Base-by-base conservation (phyloP, 2,888 invertebrate species). In the Eudasyphora cyanicolor region DNA sequence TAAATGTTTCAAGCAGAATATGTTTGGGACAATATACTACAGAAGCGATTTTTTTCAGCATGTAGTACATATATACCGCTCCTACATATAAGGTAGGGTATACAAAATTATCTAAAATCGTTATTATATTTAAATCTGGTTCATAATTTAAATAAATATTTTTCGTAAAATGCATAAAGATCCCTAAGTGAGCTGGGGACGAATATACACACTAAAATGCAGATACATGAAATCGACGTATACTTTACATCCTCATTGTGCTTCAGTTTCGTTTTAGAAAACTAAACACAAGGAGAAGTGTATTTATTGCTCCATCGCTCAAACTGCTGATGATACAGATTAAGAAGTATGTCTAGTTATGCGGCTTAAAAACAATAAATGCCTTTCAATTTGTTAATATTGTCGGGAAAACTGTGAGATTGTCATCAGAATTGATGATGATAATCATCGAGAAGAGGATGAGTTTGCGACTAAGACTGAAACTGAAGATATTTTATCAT, bases 341-440 rank as follows among this genome's bases (percentile, higher is more conserved):
- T 49, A 73, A 12, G n/a, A 42, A 21, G 19, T n/a, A 57, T 38
- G n/a, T n/a, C 12, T 38, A 38, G 57, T 0, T 38, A 4, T 42
- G 57, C 21, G 35, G 57, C 29, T 71, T 17, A 21, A 51, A 51
- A 51, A 57, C 45, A 73, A 57, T n/a, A 27, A 73, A 73, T 73
- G 24, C 57, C 54, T 57, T 57, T 73, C 73, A 73, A 73, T 73
- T 73, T 73, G 73, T 73, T 38, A 57, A 57, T 57, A 57, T 73
- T 73, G 38, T 38, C 57, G n/a, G 38, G 57, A 73, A 73, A 42
- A 6, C 54, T 38, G 73, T 54, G 27, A 42, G 38, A 24, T 42
- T 57, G 57, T 6, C 21, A 67, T 14, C 67, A 42, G 38, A 29
- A 67, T 67, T 67, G 67, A 67, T 35, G 67, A 42, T n/a, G 67